Percentiles rank a stretch among this genome's conserved stretches.
phyloP scores from a whole-genome alignment of 2,113 vertebrate genomes.

The Chaetodon auriga region DNA sequence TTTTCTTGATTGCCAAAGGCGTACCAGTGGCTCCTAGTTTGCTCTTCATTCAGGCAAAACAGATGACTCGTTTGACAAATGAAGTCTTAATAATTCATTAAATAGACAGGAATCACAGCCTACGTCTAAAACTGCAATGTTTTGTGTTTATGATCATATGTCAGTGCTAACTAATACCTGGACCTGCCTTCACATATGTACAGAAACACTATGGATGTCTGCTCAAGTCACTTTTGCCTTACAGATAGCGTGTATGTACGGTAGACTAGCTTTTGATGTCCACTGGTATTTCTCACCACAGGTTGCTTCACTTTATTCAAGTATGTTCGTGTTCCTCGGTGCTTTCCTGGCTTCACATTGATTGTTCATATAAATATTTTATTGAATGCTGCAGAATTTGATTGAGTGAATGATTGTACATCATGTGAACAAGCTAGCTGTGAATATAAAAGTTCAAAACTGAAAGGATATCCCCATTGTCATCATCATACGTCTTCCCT shows the following conservation, averaged over 20 bases:
- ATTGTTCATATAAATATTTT: constrained; percentile 7
- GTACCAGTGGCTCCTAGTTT: not conserved
- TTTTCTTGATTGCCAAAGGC: constrained; percentile 4
- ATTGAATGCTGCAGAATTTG: constrained; percentile 25
- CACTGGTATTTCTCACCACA: not conserved
- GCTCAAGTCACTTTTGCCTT: constrained; percentile 66
- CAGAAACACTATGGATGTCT: constrained; percentile 12
- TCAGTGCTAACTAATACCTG: not conserved
- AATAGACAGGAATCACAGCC: not conserved
- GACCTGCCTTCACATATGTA: constrained; percentile 22
- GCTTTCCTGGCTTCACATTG: constrained; percentile 9
- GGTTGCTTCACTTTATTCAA: constrained; percentile 6
- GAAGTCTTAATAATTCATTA: not conserved
- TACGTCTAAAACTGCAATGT: constrained; percentile 9
- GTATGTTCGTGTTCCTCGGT: not conserved
- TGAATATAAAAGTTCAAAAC: constrained; percentile 21
- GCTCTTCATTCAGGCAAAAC: not conserved
- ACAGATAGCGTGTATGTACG: constrained; percentile 21
- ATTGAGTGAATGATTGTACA: constrained; percentile 25
- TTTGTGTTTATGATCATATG: not conserved
- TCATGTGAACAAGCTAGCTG: constrained; percentile 28
- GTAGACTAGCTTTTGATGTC: not conserved
- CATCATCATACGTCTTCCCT: not conserved
- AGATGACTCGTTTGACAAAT: constrained; percentile 3
- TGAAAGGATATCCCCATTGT: not conserved